Base-by-base conservation (phyloP, 2,888 invertebrate genomes). In the Lacanobia wlatinum region DNA sequence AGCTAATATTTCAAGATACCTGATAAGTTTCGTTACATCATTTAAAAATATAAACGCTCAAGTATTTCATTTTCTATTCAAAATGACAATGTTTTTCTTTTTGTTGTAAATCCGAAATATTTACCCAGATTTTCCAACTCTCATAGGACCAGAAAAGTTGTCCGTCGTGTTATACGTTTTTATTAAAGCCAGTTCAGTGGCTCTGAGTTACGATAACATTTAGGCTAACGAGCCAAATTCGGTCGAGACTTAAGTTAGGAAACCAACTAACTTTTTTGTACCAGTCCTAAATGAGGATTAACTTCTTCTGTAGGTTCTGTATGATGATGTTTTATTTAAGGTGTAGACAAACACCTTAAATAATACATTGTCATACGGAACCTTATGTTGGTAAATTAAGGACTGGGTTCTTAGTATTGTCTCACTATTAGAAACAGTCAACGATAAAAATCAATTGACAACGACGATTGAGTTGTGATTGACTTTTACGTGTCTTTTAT, bases 221-320 rank as follows among this genome's bases (percentile, higher is more conserved):
- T 40, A 28, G 9, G 28, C 70, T 71, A 71, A 70, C 71, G 40
- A 59, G 73, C 59, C 3, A 16, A 59, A 71, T 52, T 59, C 34
- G 2, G 14, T 40, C 50, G 18, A 43, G 60, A 21, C 18, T 52
- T 21, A 58, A 58, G 48, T 70, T 72, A 7, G 18, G 21, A 18
- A 50, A 43, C 7, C 8, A 52, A 21, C 8, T n/a, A 56, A 50
- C 10, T 46, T 70, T 68, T 69, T 70, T 70, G 16, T 28, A 9
- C 16, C 69, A n/a, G 40, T 70, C 16, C 12, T 69, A 5, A 38
- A 10, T 34, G 34, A 34, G 21, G 18, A 38, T 46, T 43, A 46
- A 48, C 18, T 48, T 48, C 18, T 48, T 48, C 2, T 48, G 16
- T 18, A 7, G 48, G 18, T 48, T 48, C 48, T 18, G 48, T 0